Evolutionary conservation across 2,797 vertebrate species (phyloP).

Genomic region (Dendrocincla fuliginosa): DNA sequence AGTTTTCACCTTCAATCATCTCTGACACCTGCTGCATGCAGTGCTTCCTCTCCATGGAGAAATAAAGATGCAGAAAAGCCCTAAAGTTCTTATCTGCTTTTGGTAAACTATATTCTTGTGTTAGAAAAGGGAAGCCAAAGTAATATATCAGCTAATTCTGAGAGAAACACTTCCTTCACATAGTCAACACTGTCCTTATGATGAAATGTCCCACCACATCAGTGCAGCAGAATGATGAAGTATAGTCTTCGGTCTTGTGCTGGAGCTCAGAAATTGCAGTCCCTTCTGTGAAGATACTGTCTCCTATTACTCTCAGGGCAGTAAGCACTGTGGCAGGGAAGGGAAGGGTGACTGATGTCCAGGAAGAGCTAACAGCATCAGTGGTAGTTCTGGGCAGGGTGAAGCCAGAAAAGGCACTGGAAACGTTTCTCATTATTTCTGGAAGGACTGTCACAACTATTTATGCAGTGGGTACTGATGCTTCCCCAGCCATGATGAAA

Average conservation of each 20-base stretch:
- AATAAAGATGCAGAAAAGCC: not conserved
- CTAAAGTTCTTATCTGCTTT: not conserved
- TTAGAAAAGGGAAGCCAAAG: not conserved
- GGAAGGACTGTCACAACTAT: not conserved
- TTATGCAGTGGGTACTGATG: not conserved
- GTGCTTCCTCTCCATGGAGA: not conserved
- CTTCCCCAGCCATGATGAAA: not conserved
- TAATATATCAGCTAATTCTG: not conserved
- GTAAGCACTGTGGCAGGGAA: not conserved
- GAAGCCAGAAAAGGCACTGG: not conserved
- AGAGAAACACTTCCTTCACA: not conserved
- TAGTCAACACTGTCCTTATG: not conserved
- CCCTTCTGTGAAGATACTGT: not conserved
- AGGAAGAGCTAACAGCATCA: not conserved
- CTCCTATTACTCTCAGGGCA: not conserved
- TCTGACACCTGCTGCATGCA: not conserved
- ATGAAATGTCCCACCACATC: not conserved
- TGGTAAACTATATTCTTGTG: not conserved
- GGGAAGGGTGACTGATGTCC: accelerated
- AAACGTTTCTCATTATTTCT: not conserved
- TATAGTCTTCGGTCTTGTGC: not conserved
- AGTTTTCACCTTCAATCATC: not conserved
- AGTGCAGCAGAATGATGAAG: not conserved
- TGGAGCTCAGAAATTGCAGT: not conserved
- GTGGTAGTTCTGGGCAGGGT: not conserved